Evolutionary conservation across 1,140 invertebrate genomes (phyloP), one percentile per base, ranked within the genome.

Genomic region (Parasteatoda tepidariorum): DNA sequence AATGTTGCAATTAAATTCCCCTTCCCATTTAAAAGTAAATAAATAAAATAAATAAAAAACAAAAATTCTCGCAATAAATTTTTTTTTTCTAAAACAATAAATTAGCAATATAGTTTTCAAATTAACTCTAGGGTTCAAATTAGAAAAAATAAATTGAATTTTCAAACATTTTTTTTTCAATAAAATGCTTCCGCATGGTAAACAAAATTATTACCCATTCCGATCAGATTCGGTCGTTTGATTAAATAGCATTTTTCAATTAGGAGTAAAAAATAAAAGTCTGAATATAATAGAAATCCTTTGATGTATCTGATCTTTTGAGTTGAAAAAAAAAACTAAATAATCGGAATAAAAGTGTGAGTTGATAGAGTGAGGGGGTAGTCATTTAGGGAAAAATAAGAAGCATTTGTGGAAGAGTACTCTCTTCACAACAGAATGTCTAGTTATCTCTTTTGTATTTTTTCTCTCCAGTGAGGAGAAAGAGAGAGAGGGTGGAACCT

Each of bases 361-460:
- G 38, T 13, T 9, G 18, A 48, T 13, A 48, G 18, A 9, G 4
- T 48, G 1, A 13, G 18, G 9, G 9, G 9, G 38, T 18, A 48
- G 38, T 48, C 38, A 48, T 48, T 48, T 48, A 13, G 9, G 18
- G 38, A 48, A n/a, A n/a, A n/a, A n/a, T n/a, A n/a, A n/a, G n/a
- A n/a, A n/a, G n/a, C 38, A 13, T 48, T 18, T 13, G 38, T 48
- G 38, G 18, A 13, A 48, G 38, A 13, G 38, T 48, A 48, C 38
- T 13, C 38, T 9, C 18, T 48, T 48, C 38, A 48, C 9, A 41
- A 48, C 38, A 48, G 66, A 38, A 34, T 34, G 66, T 13, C 66
- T 68, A 68, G 66, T 68, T 68, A 68, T 68, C 66, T 24, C 66
- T 31, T 66, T 7, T 33, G 26, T 62, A 30, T 31, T 68, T 68